Percentiles rank a stretch among this genome's conserved stretches.
phyloP scores from a whole-genome alignment of 2,888 invertebrate genomes.

The Hirtodrosophila trivittata region DNA sequence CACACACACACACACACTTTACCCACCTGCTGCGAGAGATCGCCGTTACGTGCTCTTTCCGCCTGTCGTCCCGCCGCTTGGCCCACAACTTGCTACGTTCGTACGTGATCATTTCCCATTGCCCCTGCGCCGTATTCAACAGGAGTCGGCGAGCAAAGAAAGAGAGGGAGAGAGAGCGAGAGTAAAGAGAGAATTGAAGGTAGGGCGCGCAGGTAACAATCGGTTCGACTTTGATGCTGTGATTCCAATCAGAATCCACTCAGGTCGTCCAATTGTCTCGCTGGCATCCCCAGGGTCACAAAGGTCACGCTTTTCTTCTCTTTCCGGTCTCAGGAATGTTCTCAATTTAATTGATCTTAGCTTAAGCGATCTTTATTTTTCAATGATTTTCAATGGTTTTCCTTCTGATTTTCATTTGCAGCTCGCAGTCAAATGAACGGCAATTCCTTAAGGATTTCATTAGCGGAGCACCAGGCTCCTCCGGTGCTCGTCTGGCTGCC shows the following conservation, averaged over 20 bases:
- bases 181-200: not conserved
- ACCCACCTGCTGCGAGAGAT: slow-evolving; percentile 37
- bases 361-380: not conserved
- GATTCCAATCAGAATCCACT: slow-evolving; percentile 9
- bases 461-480: slow-evolving; percentile 91
- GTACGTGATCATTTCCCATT: slow-evolving; percentile 35
- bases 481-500: slow-evolving; percentile 95
- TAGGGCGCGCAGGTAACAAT: not conserved
- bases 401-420: slow-evolving; percentile 82
- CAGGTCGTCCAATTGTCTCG: not conserved
- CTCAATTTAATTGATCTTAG: not conserved
- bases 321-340: not conserved
- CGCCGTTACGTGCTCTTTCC: slow-evolving; percentile 35
- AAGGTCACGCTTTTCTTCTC: not conserved
- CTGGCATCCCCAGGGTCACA: not conserved
- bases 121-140: slow-evolving; percentile 16
- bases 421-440: slow-evolving; percentile 94
- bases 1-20: not conserved
- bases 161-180: not conserved
- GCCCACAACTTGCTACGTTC: slow-evolving; percentile 13
- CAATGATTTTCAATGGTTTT: not conserved
- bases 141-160: not conserved
- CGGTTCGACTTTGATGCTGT: slow-evolving; percentile 22
- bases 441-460: slow-evolving; percentile 97
- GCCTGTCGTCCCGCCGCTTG: slow-evolving; percentile 11